Conservation (phyloP, 2,888 invertebrate species). For the Habroteleia sp. region DNA sequence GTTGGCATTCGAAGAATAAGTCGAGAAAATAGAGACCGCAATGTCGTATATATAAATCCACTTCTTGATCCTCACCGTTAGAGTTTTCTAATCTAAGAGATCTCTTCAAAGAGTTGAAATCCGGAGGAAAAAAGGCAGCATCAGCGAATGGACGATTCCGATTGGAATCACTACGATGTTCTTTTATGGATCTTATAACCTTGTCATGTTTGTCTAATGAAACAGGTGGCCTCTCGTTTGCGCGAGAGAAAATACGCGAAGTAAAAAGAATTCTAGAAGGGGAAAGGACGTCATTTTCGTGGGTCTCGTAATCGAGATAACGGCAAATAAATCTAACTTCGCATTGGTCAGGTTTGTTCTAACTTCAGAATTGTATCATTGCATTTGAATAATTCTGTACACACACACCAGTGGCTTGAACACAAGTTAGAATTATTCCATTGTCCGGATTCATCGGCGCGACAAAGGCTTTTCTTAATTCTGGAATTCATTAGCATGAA, state of each 20-base stretch:
- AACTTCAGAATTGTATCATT: slow-evolving; percentile 28
- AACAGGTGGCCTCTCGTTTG: slow-evolving; percentile 12
- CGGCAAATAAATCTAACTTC: slow-evolving; percentile 17
- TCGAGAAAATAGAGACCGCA: slow-evolving; percentile 40
- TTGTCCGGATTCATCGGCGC: slow-evolving; percentile 23
- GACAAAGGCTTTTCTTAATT: slow-evolving; percentile 41
- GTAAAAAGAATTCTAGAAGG: background rate
- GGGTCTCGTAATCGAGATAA: slow-evolving; percentile 16
- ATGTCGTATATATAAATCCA: slow-evolving; percentile 15
- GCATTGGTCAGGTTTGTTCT: slow-evolving; percentile 11
- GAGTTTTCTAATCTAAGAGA: slow-evolving; percentile 46
- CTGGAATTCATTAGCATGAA: slow-evolving; percentile 35
- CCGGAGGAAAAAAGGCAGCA: slow-evolving; percentile 18
- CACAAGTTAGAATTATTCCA: slow-evolving; percentile 40
- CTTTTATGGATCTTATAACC: slow-evolving; percentile 39
- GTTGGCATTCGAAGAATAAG: slow-evolving; percentile 26
- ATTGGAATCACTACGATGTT: slow-evolving; percentile 25
- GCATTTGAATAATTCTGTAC: slow-evolving; percentile 49
- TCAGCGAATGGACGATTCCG: slow-evolving; percentile 39
- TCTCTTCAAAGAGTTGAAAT: slow-evolving; percentile 27
- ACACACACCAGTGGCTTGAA: slow-evolving; percentile 28
- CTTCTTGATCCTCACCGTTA: slow-evolving; percentile 34
- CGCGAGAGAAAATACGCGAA: background rate
- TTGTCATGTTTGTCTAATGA: slow-evolving; percentile 37
- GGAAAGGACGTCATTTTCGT: slow-evolving; percentile 2